Base-by-base conservation (phyloP, 2,113 vertebrate genomes). In the Edolisoma coerulescens region DNA sequence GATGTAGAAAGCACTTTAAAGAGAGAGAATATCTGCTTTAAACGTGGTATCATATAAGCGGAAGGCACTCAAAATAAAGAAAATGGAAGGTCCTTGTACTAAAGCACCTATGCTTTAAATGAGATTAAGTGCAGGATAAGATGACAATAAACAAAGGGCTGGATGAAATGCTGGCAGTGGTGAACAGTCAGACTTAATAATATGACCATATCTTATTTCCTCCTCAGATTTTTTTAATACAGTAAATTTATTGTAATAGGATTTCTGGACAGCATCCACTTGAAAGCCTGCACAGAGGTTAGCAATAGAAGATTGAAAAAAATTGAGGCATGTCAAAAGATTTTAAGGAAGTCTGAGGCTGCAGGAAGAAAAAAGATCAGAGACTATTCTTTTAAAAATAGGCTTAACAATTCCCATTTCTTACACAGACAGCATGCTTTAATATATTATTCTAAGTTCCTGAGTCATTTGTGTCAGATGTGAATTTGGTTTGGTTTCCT, bases 191-290 rank as follows among this genome's bases (percentile, higher is more conserved):
- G 82, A 69, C 83, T 96, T 95, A 84, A 94, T 90, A 84, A 84
- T 89, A 90, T 84, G 85, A 78, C 83, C 90, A 28, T 94, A 96
- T 96, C 93, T 96, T 96, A 90, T 96, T 96, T 97, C 96, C 92
- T 94, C 50, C 80, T 94, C 50, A 37, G 54, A 78, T 89, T 93
- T 96, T 97, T 96, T 93, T 82, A 89, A 96, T 97, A 94, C 92
- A 94, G 92, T 96, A 92, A 90, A 97, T 96, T 95, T 96, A 96
- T 95, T 93, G 96, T 95, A 96, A 96, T 95, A 94, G 93, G 88
- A 88, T 96, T 96, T 97, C 86, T 96, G 93, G 93, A 96, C 83
- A 94, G 73, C 83, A 95, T 96, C 95, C 95, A 96, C 86, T 93
- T 78, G 76, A 93, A 89, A 86, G 95, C 88, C 76, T 75, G 68